Percentiles rank a stretch among this genome's conserved stretches.
Conservation (phyloP, 2,797 vertebrate species). For the Ambastaia sidthimunki region DNA sequence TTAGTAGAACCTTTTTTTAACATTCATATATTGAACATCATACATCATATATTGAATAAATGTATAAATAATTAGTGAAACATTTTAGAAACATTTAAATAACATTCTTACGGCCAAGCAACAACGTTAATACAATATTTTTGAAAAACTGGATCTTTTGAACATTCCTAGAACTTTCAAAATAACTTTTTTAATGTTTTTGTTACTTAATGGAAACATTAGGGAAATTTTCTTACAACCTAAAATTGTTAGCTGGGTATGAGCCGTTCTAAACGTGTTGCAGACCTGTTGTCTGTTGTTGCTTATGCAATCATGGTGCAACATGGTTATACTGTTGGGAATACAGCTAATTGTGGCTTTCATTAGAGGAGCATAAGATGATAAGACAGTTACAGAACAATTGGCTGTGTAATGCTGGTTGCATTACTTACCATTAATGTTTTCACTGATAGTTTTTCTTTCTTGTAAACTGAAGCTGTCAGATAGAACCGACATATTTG, state of each 20-base stretch:
- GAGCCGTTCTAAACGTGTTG: slow-evolving; percentile 52
- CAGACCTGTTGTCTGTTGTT: slow-evolving; percentile 63
- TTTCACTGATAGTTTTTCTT: slow-evolving; percentile 36
- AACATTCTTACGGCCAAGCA: too few species aligned
- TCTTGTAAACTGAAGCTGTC: slow-evolving; percentile 15
- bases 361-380: slow-evolving; percentile 71
- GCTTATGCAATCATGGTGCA: slow-evolving; percentile 74
- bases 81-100: too few species aligned
- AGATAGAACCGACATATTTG: not conserved
- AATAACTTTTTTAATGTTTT: too few species aligned
- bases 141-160: too few species aligned
- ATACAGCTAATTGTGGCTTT: slow-evolving; percentile 76
- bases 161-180: too few species aligned
- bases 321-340: slow-evolving; percentile 69
- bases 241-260: not conserved
- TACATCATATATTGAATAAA: too few species aligned
- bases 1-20: too few species aligned
- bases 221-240: too few species aligned
- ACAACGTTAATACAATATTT: too few species aligned
- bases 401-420: slow-evolving; percentile 61
- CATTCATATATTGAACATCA: too few species aligned
- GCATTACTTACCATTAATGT: slow-evolving; percentile 70
- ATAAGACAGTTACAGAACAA: slow-evolving; percentile 61
- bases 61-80: too few species aligned
- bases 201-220: too few species aligned